These are phyloP conservation scores for Meloe dianella DNA, from an alignment of 2,888 invertebrate species.

Conservation along the genomic window DNA sequence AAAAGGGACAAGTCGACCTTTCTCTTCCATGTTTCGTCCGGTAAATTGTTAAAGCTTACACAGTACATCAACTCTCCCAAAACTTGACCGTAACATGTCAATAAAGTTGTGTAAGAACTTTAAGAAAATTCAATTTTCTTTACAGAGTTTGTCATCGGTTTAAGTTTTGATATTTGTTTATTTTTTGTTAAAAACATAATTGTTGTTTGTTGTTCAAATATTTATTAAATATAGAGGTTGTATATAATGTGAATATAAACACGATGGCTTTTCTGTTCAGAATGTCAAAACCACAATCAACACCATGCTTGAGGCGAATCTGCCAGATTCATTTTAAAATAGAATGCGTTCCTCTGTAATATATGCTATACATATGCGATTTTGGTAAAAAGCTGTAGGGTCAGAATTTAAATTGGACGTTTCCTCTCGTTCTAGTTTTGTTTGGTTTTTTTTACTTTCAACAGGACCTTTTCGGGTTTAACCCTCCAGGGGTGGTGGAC, in stretches of 20 bases:
- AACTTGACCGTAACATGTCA: conserved; percentile 8
- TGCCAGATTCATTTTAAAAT: conserved; percentile 11
- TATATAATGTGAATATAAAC: not conserved
- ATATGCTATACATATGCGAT: not conserved
- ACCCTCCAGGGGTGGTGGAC: not conserved
- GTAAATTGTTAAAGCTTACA: not conserved
- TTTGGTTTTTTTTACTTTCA: not conserved
- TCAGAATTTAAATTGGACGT: conserved; percentile 1
- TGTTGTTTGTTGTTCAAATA: not conserved
- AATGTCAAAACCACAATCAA: conserved; percentile 5
- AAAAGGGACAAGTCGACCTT: not conserved
- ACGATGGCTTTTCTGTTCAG: not conserved
- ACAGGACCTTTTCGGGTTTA: not conserved
- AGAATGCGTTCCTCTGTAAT: not conserved
- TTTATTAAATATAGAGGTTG: not conserved
- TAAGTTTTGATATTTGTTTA: not conserved
- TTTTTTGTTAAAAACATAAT: not conserved
- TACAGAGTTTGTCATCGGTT: not conserved
- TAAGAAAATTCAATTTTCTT: not conserved
- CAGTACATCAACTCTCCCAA: conserved; percentile 2
- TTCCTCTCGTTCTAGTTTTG: not conserved
- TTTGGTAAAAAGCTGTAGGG: not conserved
- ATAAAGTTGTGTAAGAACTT: conserved; percentile 2
- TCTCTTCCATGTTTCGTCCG: not conserved
- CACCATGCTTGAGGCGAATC: not conserved